phyloP scores from a whole-genome alignment of 2,113 vertebrate species.

The Arvicanthis niloticus region DNA sequence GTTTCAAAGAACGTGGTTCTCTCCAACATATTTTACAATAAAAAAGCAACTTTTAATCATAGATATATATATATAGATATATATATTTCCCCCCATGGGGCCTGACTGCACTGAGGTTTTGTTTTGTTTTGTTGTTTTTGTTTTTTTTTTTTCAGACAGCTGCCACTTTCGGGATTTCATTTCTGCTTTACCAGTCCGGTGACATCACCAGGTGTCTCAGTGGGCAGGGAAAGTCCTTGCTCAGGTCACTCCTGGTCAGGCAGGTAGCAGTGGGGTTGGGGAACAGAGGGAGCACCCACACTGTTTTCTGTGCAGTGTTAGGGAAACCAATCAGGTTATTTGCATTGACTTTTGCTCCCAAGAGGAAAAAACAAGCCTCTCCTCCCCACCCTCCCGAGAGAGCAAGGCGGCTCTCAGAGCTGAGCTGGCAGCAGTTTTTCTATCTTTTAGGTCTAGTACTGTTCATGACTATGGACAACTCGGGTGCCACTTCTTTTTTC shows the following conservation, averaged over 20 bases:
- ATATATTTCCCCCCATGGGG: constrained; percentile 86
- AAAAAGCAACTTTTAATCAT: constrained; percentile 85
- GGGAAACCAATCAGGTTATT: constrained; percentile 80
- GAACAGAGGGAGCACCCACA: constrained; percentile 46
- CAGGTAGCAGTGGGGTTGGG: neutral
- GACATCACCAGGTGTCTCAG: constrained; percentile 63
- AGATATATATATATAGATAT: constrained; percentile 42
- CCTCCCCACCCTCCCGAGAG: constrained; percentile 80
- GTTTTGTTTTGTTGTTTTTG: too few relatives aligned
- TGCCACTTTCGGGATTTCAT: constrained; percentile 85
- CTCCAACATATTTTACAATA: constrained; percentile 85
- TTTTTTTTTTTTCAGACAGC: constrained; percentile 85
- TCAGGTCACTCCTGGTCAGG: neutral
- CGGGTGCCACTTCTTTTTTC: constrained; percentile 87
- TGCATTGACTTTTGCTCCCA: constrained; percentile 85
- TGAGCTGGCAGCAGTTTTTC: constrained; percentile 83
- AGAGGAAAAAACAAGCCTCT: constrained; percentile 79
- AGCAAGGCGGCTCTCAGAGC: constrained; percentile 79
- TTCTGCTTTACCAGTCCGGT: constrained; percentile 85
- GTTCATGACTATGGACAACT: constrained; percentile 88
- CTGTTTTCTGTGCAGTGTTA: constrained; percentile 85
- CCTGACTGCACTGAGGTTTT: constrained; percentile 88
- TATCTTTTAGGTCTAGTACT: constrained; percentile 90
- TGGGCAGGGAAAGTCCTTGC: constrained; percentile 44
- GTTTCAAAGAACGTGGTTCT: constrained; percentile 73